Evolutionary conservation across 2,888 invertebrate species (phyloP).

Genomic region (Slavum lentiscoides): DNA sequence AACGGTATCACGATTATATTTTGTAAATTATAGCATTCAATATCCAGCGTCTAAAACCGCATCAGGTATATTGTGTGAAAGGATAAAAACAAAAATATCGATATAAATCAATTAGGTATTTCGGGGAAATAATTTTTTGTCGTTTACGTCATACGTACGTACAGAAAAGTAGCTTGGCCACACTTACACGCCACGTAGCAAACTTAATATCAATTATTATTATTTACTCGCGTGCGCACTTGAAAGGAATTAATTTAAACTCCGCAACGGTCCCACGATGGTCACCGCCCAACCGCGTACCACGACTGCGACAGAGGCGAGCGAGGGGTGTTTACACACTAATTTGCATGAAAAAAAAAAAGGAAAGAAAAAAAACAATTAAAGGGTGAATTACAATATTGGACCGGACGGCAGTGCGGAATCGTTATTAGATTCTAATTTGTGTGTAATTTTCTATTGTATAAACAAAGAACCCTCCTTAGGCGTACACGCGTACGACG

Average conservation of each 20-base stretch:
- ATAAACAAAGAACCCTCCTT: constrained; percentile 26
- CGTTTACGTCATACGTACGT: no score
- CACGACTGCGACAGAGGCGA: background rate
- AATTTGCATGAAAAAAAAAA: constrained; percentile 15
- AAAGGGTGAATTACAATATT: constrained; percentile 43
- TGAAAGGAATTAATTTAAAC: constrained; percentile 34
- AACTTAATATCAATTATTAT: constrained; percentile 36
- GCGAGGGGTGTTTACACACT: background rate
- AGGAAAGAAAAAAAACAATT: constrained; percentile 23
- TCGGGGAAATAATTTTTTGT: no score
- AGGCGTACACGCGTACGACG: background rate
- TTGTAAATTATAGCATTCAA: no score
- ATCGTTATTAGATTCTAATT: constrained; percentile 35
- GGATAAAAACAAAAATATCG: no score
- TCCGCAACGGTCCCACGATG: background rate
- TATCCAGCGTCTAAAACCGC: no score
- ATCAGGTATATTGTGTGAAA: no score
- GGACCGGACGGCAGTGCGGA: constrained; percentile 7
- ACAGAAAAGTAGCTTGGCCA: background rate
- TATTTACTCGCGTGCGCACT: constrained; percentile 26
- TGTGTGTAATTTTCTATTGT: background rate
- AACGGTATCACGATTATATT: no score
- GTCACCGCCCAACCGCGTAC: background rate
- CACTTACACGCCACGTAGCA: background rate
- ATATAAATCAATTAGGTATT: no score